Conservation (phyloP, 2,797 vertebrate genomes). For the Chelmon rostratus region DNA sequence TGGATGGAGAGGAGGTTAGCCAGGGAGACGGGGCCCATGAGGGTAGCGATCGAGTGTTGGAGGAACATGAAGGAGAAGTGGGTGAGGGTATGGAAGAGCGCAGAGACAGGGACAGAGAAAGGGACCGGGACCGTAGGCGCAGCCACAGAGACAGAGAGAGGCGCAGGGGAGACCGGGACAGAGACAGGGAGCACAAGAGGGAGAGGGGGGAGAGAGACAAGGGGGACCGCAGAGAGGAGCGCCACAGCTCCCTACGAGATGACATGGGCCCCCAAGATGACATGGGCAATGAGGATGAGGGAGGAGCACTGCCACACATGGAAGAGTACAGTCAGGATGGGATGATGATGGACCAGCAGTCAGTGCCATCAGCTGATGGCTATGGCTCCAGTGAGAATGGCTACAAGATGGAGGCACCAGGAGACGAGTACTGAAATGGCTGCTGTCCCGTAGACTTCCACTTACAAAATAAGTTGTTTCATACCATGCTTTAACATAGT, state of each 20-base stretch:
- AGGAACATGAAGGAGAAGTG: slow-evolving; percentile 84
- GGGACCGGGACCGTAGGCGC: slow-evolving; percentile 87
- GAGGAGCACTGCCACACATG: slow-evolving; percentile 62
- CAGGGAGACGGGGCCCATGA: slow-evolving; percentile 68
- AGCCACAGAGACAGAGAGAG: slow-evolving; percentile 88
- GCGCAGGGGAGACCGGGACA: slow-evolving; percentile 86
- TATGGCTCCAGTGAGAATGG: slow-evolving; percentile 90
- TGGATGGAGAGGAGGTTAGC: slow-evolving; percentile 76
- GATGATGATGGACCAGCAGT: slow-evolving; percentile 89
- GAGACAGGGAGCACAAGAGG: slow-evolving; percentile 90
- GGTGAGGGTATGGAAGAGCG: slow-evolving; percentile 85
- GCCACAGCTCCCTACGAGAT: slow-evolving; percentile 75
- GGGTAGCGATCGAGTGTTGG: slow-evolving; percentile 65
- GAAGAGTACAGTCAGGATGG: slow-evolving; percentile 90
- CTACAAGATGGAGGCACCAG: slow-evolving; percentile 88
- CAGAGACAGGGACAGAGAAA: slow-evolving; percentile 83
- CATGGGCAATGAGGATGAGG: slow-evolving; percentile 78
- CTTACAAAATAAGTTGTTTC: slow-evolving; percentile 21
- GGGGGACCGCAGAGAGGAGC: slow-evolving; percentile 87
- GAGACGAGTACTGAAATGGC: slow-evolving; percentile 85
- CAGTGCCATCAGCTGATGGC: slow-evolving; percentile 87
- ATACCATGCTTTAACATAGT: slow-evolving; percentile 29
- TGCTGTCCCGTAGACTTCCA: not conserved
- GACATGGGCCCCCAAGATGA: slow-evolving; percentile 78
- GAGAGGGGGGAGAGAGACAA: slow-evolving; percentile 87